Evolutionary conservation across 2,888 invertebrate species (phyloP).

Genomic region (Cerastis leucographa): DNA sequence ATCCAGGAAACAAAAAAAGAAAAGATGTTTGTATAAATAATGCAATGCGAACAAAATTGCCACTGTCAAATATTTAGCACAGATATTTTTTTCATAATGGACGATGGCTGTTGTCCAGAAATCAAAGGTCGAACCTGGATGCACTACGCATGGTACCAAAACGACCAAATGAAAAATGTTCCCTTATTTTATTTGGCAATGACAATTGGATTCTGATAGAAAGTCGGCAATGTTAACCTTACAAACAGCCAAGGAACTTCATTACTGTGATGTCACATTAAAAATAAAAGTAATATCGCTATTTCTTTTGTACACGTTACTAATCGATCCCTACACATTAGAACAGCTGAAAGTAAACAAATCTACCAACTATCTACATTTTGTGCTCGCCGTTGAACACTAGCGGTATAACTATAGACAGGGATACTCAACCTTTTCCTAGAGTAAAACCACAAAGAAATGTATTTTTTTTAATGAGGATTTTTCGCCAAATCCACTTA

Average conservation of each 20-base stretch:
- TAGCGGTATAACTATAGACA: slow-evolving; percentile 50
- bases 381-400: slow-evolving; percentile 75
- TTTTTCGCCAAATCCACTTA: background rate
- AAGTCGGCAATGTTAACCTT: slow-evolving; percentile 12
- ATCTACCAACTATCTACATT: slow-evolving; percentile 61
- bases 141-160: background rate
- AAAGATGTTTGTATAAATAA: slow-evolving; percentile 30
- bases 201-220: slow-evolving; percentile 2
- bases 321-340: slow-evolving; percentile 38
- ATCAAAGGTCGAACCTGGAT: background rate
- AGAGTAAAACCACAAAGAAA: background rate
- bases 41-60: slow-evolving; percentile 15
- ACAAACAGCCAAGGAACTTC: slow-evolving; percentile 54
- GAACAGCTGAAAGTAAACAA: slow-evolving; percentile 61
- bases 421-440: slow-evolving; percentile 50
- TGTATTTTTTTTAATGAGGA: background rate
- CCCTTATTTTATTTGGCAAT: slow-evolving; percentile 1
- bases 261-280: slow-evolving; percentile 47
- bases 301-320: slow-evolving; percentile 50
- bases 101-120: background rate
- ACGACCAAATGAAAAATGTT: background rate
- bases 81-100: too few relatives aligned
- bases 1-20: slow-evolving; percentile 57
- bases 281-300: slow-evolving; percentile 39
- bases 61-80: slow-evolving; percentile 18